Evolutionary conservation across 2,113 vertebrate genomes (phyloP).

Genomic region (Urocitellus parryii): DNA sequence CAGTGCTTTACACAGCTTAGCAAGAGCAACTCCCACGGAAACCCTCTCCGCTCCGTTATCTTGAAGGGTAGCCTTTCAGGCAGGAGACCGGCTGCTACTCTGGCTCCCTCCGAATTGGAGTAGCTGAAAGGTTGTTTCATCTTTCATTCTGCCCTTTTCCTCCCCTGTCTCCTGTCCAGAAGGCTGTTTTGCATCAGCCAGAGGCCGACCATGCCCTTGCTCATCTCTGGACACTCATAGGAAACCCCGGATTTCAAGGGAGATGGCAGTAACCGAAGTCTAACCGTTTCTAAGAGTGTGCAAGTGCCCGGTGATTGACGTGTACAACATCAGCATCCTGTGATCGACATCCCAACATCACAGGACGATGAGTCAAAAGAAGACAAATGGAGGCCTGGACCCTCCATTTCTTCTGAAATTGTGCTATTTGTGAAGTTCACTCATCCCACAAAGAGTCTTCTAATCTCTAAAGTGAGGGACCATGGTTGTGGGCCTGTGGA

Average conservation of each 20-base stretch:
- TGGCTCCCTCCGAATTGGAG: constrained; percentile 52
- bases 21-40: constrained; percentile 79
- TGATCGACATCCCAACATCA: background rate
- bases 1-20: constrained; percentile 84
- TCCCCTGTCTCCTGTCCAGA: constrained; percentile 30
- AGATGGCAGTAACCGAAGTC: constrained; percentile 50
- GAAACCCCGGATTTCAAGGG: constrained; percentile 37
- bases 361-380: background rate
- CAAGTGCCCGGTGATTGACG: constrained; percentile 38
- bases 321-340: background rate
- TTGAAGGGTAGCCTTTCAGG: constrained; percentile 68
- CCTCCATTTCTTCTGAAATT: constrained; percentile 55
- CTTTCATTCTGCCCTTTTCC: constrained; percentile 46
- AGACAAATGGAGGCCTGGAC: constrained; percentile 17
- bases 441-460: constrained; percentile 79
- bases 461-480: constrained; percentile 59
- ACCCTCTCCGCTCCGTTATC: constrained; percentile 68
- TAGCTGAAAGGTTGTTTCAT: constrained; percentile 13
- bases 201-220: background rate
- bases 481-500: constrained; percentile 6
- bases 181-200: constrained; percentile 23
- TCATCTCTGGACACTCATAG: background rate
- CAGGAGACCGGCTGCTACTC: constrained; percentile 32
- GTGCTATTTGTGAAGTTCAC: constrained; percentile 78
- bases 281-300: constrained; percentile 15